phyloP scores from a whole-genome alignment of 2,797 vertebrate species.

The Staurois parvus region DNA sequence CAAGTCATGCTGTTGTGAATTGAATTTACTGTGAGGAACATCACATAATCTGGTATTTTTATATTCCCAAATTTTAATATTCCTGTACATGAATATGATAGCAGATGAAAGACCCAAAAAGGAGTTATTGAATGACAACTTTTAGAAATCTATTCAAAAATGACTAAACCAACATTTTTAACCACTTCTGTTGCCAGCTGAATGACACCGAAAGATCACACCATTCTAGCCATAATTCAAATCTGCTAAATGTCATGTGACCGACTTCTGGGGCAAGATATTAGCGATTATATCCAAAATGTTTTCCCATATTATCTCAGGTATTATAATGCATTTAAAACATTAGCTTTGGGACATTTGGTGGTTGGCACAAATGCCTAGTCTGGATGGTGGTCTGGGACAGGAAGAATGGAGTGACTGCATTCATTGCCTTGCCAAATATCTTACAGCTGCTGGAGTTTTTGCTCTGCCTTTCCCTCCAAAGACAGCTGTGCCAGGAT shows the following conservation, averaged over 20 bases:
- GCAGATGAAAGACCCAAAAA: neutral
- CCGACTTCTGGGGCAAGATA: neutral
- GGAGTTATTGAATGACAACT: neutral
- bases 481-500: conserved; percentile 54
- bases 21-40: too few relatives aligned
- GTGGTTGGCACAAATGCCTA: conserved; percentile 24
- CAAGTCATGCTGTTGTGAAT: too few relatives aligned
- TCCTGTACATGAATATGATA: neutral
- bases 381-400: conserved; percentile 29
- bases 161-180: neutral
- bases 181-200: neutral
- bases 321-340: neutral
- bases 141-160: neutral
- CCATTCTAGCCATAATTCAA: neutral
- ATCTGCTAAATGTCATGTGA: neutral
- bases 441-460: conserved; percentile 50
- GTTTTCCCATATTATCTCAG: neutral
- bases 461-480: conserved; percentile 43
- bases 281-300: neutral
- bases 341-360: neutral
- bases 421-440: conserved; percentile 33
- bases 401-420: conserved; percentile 8
- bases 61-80: too few relatives aligned
- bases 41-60: too few relatives aligned
- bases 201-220: neutral